A percentile compares a stretch with the other conserved stretches of the same genome.
Conservation (phyloP, 2,113 vertebrate species). For the Sporophila hypoxantha region DNA sequence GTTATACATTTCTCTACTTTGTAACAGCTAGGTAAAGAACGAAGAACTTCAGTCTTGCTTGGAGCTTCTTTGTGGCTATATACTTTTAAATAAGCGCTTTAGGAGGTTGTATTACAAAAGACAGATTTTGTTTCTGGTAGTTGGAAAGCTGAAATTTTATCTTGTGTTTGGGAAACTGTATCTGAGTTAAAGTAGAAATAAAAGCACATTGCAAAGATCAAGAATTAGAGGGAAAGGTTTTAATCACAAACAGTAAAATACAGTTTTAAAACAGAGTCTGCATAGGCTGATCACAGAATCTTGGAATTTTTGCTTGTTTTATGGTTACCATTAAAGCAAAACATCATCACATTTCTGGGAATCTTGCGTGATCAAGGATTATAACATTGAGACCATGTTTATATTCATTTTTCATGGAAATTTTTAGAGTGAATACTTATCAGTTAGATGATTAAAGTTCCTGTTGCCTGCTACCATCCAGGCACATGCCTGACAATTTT, state of each 20-base stretch:
- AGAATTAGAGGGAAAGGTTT: neutral
- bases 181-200: conserved; percentile 1
- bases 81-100: neutral
- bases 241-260: neutral
- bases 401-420: neutral
- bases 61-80: neutral
- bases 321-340: conserved; percentile 19
- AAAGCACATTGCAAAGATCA: neutral
- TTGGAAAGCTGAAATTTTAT: conserved; percentile 26
- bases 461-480: neutral
- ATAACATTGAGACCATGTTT: neutral
- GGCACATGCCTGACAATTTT: neutral
- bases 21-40: neutral
- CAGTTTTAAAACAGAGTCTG: neutral
- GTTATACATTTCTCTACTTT: neutral
- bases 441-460: neutral
- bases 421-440: neutral
- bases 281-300: neutral
- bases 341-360: neutral
- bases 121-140: neutral
- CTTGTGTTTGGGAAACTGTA: neutral
- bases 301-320: conserved; percentile 24
- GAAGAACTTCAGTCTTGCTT: neutral
- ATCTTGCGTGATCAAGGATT: neutral
- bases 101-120: neutral